Evolutionary conservation across 2,888 invertebrate species (phyloP), one percentile per base, ranked within the genome.

Genomic region (Epinotia nisella): DNA sequence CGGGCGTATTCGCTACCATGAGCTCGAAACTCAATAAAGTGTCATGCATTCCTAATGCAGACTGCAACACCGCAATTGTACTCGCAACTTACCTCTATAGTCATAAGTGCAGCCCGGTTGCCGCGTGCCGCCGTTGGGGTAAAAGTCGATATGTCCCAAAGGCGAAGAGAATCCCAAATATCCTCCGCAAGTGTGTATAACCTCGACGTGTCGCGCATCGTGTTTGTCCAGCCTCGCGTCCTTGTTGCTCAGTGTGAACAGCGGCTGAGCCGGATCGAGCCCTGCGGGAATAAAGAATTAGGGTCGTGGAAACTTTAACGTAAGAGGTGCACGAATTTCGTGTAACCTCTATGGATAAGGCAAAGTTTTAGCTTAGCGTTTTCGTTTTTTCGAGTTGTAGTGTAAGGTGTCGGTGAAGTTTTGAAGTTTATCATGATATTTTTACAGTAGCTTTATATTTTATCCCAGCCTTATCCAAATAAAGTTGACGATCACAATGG

Each of bases 61-160:
- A 49, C 15, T 49, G n/a, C 49, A n/a, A 49, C 49, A 49, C n/a
- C 49, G 49, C n/a, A 49, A 49, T 49, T n/a, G 15, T 49, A n/a
- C 45, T 49, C 45, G 5, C 35, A 45, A 19, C 17, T 35, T 62
- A 94, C 94, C 94, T 85, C 94, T 89, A 75, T 93, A 94, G 81
- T 94, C 94, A 35, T 90, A 85, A 3, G 89, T 87, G 78, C 95
- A 95, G 3, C 95, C 95, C 0, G 95, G 95, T 79, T 95, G 95
- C 19, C 91, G 81, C 7, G 90, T 90, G 0, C 95, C 95, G 0
- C 95, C 95, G 76, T 95, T 95, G 0, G 95, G 95, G 77, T 94
- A 95, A 81, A 95, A 95, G 86, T 95, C 95, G n/a, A 95, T 94
- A 77, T 95, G 95, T 0, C 95, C 95, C 68, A 95, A 82, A 0